Conservation (phyloP, 2,888 invertebrate genomes). For the Synergus gifuensis region DNA sequence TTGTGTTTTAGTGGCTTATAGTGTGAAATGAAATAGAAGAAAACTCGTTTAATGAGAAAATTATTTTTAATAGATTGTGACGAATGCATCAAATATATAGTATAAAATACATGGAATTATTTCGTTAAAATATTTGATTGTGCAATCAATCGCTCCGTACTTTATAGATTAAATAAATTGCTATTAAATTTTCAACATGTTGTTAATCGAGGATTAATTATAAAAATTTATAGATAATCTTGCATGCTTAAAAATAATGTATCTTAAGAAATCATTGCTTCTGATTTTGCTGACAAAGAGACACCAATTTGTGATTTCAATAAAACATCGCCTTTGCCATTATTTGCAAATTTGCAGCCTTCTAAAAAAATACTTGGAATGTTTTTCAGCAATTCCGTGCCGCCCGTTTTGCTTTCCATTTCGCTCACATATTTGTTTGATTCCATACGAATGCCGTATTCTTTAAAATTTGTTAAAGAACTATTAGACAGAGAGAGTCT, state of each 20-base stretch:
- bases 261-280: constrained; percentile 61
- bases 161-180: constrained; percentile 4
- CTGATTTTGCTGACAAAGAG: constrained; percentile 61
- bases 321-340: constrained; percentile 67
- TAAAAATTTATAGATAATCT: background rate
- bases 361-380: constrained; percentile 64
- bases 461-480: constrained; percentile 77
- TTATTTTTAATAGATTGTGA: constrained; percentile 25
- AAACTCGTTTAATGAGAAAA: constrained; percentile 13
- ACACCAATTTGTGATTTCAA: constrained; percentile 60
- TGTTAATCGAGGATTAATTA: background rate
- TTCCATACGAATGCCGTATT: constrained; percentile 79
- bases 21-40: constrained; percentile 4
- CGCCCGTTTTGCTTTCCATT: constrained; percentile 63
- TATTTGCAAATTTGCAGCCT: constrained; percentile 70
- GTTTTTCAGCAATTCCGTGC: constrained; percentile 63
- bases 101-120: constrained; percentile 27
- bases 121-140: constrained; percentile 16
- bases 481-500: constrained; percentile 72
- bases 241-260: background rate
- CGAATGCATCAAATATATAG: background rate
- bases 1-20: background rate
- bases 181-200: background rate
- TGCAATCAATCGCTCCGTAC: constrained; percentile 3
- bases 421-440: constrained; percentile 71